Evolutionary conservation across 2,888 invertebrate genomes (phyloP), one percentile per base, ranked within the genome.

Genomic region (Thera obeliscata): DNA sequence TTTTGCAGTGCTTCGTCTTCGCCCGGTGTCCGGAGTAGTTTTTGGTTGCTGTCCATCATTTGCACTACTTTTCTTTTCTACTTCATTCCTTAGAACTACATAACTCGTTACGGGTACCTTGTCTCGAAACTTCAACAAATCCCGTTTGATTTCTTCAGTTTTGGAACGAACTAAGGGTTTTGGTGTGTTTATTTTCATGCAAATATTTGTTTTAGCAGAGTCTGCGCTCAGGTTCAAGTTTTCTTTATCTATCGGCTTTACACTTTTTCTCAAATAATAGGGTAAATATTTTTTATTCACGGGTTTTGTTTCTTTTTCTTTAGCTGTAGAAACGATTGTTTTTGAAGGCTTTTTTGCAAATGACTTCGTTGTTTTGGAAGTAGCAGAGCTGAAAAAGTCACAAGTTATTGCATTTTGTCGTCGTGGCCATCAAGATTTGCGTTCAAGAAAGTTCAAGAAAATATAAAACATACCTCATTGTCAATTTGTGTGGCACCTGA

Each of bases 11-110:
- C 73, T 65, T 50, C 69, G 75, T 62, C 70, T 78, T 58, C 73
- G 76, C 43, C 46, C 73, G 54, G 66, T 76, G 49, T 76, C 78
- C 61, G 72, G 61, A 57, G 58, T 62, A 61, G 64, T 70, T 57
- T 75, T 73, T 48, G 71, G 64, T 46, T 73, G 67, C n/a, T 79
- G 74, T 56, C 76, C 74, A 46, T 81, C 73, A 52, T 74, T 74
- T 11, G 71, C 48, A 64, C 70, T 80, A 59, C 73, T 81, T 41
- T 81, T 79, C 9, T 78, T 79, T 64, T 88, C 81, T 62, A 80
- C 73, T 55, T 85, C 84, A 69, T 85, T 86, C 35, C 87, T 81
- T 74, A 83, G 87, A 43, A 93, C 86, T 12, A 85, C 46, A 69
- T 86, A 89, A 43, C 75, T 83, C 60, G 80, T 81, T 60, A 77